These are phyloP conservation scores for Noctua pronuba DNA, from an alignment of 2,888 invertebrate genomes.

Conservation along the genomic window DNA sequence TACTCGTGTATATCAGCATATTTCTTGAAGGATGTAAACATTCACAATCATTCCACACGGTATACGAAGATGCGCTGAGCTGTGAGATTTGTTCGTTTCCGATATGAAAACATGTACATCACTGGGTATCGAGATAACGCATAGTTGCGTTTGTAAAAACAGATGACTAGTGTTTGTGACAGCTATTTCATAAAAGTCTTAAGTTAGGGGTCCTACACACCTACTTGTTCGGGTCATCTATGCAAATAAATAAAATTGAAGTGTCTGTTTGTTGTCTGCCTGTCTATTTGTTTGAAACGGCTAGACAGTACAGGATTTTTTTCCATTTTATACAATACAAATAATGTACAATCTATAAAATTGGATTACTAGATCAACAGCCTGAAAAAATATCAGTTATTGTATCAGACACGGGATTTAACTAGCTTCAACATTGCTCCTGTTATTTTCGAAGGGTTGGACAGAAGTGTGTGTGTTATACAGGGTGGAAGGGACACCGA, in stretches of 20 bases:
- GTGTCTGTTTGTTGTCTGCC: too few species aligned
- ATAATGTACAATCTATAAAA: conserved; percentile 1
- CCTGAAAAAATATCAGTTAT: neutral
- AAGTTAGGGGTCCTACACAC: too few species aligned
- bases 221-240: too few species aligned
- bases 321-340: neutral
- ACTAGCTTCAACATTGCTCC: too few species aligned
- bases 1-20: conserved; percentile 16
- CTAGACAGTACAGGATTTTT: too few species aligned
- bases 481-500: too few species aligned
- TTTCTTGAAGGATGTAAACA: conserved; percentile 35
- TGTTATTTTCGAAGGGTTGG: too few species aligned
- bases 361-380: conserved; percentile 1
- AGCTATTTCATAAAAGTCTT: too few species aligned
- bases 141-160: neutral
- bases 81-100: conserved; percentile 10
- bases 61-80: neutral
- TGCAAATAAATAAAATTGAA: too few species aligned
- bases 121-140: neutral
- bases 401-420: neutral
- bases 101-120: neutral
- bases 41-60: conserved; percentile 14
- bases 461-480: too few species aligned
- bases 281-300: too few species aligned
- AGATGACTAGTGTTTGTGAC: too few species aligned